Base-by-base conservation (phyloP, 2,797 vertebrate species). In the Taenioides sp. region DNA sequence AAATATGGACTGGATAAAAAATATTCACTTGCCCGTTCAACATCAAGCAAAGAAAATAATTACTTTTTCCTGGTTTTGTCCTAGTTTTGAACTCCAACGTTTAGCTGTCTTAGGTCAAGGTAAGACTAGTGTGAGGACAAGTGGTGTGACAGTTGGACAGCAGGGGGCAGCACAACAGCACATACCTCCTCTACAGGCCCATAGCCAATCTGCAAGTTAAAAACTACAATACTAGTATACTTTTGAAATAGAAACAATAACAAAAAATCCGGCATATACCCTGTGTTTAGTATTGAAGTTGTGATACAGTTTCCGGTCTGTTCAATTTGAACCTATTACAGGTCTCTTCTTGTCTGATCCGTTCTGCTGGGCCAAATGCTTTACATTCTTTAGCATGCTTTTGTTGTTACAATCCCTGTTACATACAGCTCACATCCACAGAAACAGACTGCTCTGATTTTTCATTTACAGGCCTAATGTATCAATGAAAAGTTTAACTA, bases 1-100 rank as follows among this genome's bases (percentile, higher is more conserved):
- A 94, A 93, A 92, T 90, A 90, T 89, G 84, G 78, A 85, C 84
- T 76, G 77, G 60, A 88, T 90, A 86, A 17, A 84, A 88, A 88
- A 72, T 76, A 81, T 85, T 85, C 89, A 88, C 81, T 84, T 85
- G 84, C 83, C 81, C 81, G 87, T 89, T 87, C 70, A 84, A 90
- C 91, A 92, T 91, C 88, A 93, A 90, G 87, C 81, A 22, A 86
- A 74, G 81, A 69, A 91, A 89, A 91, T 89, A 89, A 91, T 93
- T 83, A 88, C 75, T 59, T 78, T 76, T 70, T 82, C 18, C 4
- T 25, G 73, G 80, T 87, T 86, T 85, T 81, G 75, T 84, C 84
- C 83, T 86, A 83, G 72, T 91, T 92, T 86, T 90, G 81, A 91
- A 91, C 89, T 86, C 74, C 52, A 52, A 59, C 54, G 60, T 82